These are phyloP conservation scores for Portunus trituberculatus DNA, from an alignment of 1,140 invertebrate species.

Conservation along the genomic window DNA sequence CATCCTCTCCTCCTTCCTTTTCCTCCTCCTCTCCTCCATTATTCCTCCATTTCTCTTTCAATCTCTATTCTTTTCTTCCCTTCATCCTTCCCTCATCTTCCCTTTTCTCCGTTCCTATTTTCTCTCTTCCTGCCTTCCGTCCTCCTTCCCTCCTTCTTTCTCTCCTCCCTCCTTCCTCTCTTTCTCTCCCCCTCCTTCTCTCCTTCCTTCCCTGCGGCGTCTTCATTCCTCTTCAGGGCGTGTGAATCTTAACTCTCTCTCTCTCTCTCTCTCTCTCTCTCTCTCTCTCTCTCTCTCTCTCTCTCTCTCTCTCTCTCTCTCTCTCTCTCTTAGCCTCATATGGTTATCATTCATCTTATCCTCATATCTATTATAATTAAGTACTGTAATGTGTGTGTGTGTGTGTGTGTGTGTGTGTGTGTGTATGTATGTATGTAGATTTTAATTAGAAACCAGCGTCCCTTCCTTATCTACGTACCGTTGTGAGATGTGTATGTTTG, in stretches of 20 bases:
- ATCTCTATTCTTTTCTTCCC: neutral
- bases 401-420: no score
- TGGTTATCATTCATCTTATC: neutral
- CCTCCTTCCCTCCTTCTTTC: neutral
- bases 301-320: constrained; percentile 3
- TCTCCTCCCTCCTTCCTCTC: neutral
- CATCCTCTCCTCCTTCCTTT: no score
- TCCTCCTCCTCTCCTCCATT: neutral
- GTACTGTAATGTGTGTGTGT: no score
- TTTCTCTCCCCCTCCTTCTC: neutral
- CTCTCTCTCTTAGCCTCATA: neutral
- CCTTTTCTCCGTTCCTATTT: neutral
- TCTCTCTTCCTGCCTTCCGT: neutral
- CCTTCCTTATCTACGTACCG: no score
- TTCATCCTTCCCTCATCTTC: neutral
- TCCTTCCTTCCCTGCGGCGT: neutral
- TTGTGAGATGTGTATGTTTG: no score
- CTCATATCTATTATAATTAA: no score
- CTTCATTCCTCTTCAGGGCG: neutral
- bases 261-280: constrained; percentile 5
- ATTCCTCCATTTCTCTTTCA: neutral
- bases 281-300: constrained; percentile 11
- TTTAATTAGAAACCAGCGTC: no score
- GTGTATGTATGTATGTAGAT: no score
- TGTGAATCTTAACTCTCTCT: neutral